These are phyloP conservation scores for Diglossa cyanea DNA, from an alignment of 2,797 vertebrate species.

Conservation along the genomic window DNA sequence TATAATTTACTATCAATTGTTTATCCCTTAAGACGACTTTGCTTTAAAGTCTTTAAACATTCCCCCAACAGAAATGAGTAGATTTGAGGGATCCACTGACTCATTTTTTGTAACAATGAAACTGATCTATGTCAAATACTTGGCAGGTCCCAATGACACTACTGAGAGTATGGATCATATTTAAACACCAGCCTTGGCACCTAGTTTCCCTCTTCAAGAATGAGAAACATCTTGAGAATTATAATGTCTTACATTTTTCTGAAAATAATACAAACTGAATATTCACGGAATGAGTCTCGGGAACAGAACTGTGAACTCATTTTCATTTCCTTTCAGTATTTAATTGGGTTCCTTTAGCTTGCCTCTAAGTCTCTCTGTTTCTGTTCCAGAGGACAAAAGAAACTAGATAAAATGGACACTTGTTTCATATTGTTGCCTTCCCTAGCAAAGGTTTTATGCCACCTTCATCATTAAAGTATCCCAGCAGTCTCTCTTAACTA, in stretches of 20 bases:
- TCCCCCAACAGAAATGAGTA: background rate
- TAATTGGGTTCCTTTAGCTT: conserved; percentile 21
- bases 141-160: background rate
- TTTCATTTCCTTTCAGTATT: conserved; percentile 63
- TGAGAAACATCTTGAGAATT: conserved; percentile 52
- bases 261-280: conserved; percentile 67
- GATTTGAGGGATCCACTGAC: background rate
- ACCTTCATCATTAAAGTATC: background rate
- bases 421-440: background rate
- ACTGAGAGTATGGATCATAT: background rate
- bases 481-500: background rate
- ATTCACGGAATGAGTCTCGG: conserved; percentile 32
- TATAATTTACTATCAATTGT: background rate
- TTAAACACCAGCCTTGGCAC: background rate
- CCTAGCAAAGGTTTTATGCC: background rate
- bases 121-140: background rate
- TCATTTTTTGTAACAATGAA: background rate
- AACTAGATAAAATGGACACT: background rate
- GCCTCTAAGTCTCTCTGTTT: background rate
- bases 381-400: conserved; percentile 29
- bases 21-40: background rate
- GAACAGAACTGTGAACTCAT: conserved; percentile 65
- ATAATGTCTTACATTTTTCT: conserved; percentile 53
- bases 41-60: background rate
- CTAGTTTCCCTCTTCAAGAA: conserved; percentile 39